Evolutionary conservation across 2,888 invertebrate genomes (phyloP), one percentile per base, ranked within the genome.

Genomic region (Busseola fusca): DNA sequence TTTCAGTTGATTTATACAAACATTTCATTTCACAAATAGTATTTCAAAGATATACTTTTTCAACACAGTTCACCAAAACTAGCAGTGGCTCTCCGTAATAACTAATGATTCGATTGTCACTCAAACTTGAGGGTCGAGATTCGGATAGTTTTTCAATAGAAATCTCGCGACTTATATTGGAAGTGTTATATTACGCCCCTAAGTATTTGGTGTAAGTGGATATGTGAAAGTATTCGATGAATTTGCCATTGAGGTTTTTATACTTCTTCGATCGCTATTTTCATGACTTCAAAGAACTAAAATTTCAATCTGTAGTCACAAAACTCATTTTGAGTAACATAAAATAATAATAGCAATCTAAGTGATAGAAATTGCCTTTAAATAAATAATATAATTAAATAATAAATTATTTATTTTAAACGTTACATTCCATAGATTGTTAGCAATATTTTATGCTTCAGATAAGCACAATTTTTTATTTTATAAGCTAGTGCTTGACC

Each of bases 61-160:
- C 45, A 21, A 48, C 21, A 21, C 50, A 10, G 10, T 50, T 50
- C n/a, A 10, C 50, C n/a, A n/a, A 50, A 50, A n/a, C n/a, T 9
- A 45, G 21, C 21, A n/a, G 50, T 12, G 50, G n/a, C 12, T 50
- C 12, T 50, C 1, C 50, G n/a, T 50, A 48, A 48, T 48, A 50
- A 50, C 50, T 50, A 50, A n/a, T 50, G n/a, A 50, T n/a, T n/a
- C n/a, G n/a, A n/a, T 50, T 50, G n/a, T 50, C 50, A 50, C 50
- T 50, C 50, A n/a, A 50, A 50, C n/a, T n/a, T 50, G n/a, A 50
- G 1, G n/a, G 50, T n/a, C 50, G n/a, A 4, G n/a, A 12, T 50
- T 50, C n/a, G 50, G 50, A 50, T n/a, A n/a, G 50, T n/a, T 50
- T 50, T 50, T 50, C n/a, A 50, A 12, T 50, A 12, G n/a, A 50